Percentiles rank a stretch among this genome's conserved stretches.
Conservation (phyloP, 1,140 invertebrate genomes). For the Hylyphantes graminicola region DNA sequence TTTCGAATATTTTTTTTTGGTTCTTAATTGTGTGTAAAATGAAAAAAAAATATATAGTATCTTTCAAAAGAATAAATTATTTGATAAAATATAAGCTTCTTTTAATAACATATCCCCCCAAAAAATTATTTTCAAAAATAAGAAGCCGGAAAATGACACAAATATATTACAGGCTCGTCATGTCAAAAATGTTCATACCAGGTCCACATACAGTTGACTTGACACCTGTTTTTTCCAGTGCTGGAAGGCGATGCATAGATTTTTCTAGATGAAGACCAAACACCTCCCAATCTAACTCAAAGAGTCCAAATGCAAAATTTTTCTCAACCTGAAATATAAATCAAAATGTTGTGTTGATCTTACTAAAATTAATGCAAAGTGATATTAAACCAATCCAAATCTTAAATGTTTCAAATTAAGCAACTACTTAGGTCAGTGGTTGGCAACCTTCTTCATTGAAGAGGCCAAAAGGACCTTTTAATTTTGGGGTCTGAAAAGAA, state of each 20-base stretch:
- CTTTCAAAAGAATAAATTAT: no score
- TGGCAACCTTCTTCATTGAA: no score
- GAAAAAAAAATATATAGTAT: no score
- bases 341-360: not conserved
- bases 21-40: no score
- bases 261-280: conserved; percentile 81
- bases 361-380: no score
- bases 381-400: no score
- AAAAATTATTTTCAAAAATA: not conserved
- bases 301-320: conserved; percentile 83
- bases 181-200: conserved; percentile 60
- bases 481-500: no score
- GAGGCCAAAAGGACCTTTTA: no score
- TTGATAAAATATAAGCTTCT: not conserved
- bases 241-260: conserved; percentile 79
- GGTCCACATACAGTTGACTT: conserved; percentile 79
- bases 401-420: no score
- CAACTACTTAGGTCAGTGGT: no score
- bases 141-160: not conserved
- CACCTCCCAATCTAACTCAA: conserved; percentile 86
- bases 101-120: not conserved
- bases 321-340: conserved; percentile 72
- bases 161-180: not conserved
- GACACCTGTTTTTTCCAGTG: conserved; percentile 79
- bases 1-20: no score